phyloP scores from a whole-genome alignment of 2,888 invertebrate genomes.

The Phragmatobia fuliginosa region DNA sequence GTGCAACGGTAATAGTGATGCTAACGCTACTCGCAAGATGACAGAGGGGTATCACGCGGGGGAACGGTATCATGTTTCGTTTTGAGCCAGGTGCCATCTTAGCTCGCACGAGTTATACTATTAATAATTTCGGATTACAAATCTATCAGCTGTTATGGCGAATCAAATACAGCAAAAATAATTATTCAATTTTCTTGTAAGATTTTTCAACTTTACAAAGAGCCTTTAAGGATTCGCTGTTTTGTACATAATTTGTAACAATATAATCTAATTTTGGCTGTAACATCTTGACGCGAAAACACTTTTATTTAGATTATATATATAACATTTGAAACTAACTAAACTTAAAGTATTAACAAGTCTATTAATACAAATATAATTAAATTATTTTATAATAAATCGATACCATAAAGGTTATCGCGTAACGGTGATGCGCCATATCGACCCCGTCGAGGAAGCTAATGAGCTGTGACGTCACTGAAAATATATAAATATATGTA shows the following conservation, averaged over 20 bases:
- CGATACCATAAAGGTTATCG: constrained; percentile 3
- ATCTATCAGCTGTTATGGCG: background rate
- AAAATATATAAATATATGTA: constrained; percentile 31
- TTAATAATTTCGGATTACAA: background rate
- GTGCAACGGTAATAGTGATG: no score
- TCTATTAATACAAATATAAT: constrained; percentile 24
- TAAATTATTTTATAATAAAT: constrained; percentile 42
- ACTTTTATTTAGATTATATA: constrained; percentile 35
- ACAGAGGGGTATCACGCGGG: no score
- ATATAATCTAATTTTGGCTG: background rate
- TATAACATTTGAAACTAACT: constrained; percentile 43
- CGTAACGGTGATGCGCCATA: constrained; percentile 32
- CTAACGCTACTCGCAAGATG: no score
- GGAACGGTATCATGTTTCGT: no score
- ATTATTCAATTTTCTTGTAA: background rate
- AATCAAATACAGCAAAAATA: background rate
- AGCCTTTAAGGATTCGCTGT: background rate
- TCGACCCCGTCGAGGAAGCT: constrained; percentile 14
- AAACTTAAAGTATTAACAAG: constrained; percentile 42
- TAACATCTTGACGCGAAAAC: constrained; percentile 17
- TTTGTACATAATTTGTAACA: background rate
- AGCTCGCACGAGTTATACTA: no score
- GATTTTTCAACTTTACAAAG: background rate
- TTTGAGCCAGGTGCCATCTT: no score
- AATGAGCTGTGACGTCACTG: constrained; percentile 39